Evolutionary conservation across 2,888 invertebrate genomes (phyloP).

Genomic region (Pyrrhia umbra): DNA sequence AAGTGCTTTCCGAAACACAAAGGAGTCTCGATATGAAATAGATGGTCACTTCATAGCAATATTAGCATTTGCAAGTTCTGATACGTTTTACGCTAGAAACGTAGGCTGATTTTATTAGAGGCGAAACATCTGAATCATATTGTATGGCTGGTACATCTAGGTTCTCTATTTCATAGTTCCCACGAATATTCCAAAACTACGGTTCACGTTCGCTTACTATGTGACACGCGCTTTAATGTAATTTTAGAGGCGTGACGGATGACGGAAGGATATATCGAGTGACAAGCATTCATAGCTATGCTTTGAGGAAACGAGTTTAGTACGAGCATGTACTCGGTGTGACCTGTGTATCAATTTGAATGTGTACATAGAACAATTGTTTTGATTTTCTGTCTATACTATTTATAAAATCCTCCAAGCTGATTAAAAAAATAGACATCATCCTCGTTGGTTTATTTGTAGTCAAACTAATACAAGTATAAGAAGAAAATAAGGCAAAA

Average conservation of each 20-base stretch:
- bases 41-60: too few relatives aligned
- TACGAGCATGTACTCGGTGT: conserved; percentile 8
- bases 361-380: not conserved
- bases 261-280: conserved; percentile 43
- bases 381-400: too few relatives aligned
- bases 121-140: not conserved
- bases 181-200: not conserved
- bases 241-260: conserved; percentile 46
- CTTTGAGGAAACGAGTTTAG: conserved; percentile 36
- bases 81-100: not conserved
- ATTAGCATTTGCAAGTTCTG: too few relatives aligned
- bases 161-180: not conserved
- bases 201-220: conserved; percentile 15
- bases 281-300: conserved; percentile 41
- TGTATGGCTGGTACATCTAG: not conserved
- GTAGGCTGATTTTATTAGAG: not conserved
- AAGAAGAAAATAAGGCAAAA: too few relatives aligned
- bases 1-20: too few relatives aligned
- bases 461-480: too few relatives aligned
- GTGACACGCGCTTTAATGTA: conserved; percentile 21
- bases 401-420: too few relatives aligned
- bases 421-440: too few relatives aligned
- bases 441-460: too few relatives aligned
- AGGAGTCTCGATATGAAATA: too few relatives aligned
- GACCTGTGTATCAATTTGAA: conserved; percentile 21